Base-by-base conservation (phyloP, 2,888 invertebrate genomes). In the Gandaritis pyraliata region DNA sequence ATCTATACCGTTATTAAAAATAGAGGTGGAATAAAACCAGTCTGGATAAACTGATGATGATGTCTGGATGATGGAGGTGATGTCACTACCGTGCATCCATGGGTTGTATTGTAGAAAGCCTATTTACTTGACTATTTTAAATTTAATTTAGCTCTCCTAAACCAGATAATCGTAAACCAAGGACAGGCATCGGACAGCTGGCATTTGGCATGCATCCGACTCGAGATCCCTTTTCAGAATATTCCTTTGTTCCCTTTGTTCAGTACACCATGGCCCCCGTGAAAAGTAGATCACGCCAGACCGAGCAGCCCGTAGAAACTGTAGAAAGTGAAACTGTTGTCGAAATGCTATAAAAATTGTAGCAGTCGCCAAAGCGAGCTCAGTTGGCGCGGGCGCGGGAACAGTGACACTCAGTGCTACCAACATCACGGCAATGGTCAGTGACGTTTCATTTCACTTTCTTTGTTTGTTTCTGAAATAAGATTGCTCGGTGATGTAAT, bases 281-380 rank as follows among this genome's bases (percentile, higher is more conserved):
- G 66, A 88, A 87, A 90, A 88, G 88, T 88, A 82, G 88, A 86
- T 84, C 88, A 85, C 73, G 83, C 79, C 76, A 69, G 81, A 82
- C 82, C 81, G 84, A 8, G 33, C 33, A 10, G 85, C 81, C 68
- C 71, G 85, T 16, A 8, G 11, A 16, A 33, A 33, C 33, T 33
- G 10, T 89, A 90, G 91, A 92, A 92, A 92, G 91, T 92, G 91
- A 92, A 90, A 90, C 87, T 76, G 76, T 75, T 72, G 80, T 78
- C 75, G 80, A 78, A 79, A 80, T 79, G 81, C 82, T 91, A 90
- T 92, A 91, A 90, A 90, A 89, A 85, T 87, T 87, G 90, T 88
- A 80, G 84, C 83, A 78, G 66, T 74, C 59, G 55, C 70, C 71
- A 69, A 68, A 69, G 72, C 81, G 77, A 78, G 85, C 78, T 87